phyloP scores from a whole-genome alignment of 2,888 invertebrate species.

The Campopleginae sp. region DNA sequence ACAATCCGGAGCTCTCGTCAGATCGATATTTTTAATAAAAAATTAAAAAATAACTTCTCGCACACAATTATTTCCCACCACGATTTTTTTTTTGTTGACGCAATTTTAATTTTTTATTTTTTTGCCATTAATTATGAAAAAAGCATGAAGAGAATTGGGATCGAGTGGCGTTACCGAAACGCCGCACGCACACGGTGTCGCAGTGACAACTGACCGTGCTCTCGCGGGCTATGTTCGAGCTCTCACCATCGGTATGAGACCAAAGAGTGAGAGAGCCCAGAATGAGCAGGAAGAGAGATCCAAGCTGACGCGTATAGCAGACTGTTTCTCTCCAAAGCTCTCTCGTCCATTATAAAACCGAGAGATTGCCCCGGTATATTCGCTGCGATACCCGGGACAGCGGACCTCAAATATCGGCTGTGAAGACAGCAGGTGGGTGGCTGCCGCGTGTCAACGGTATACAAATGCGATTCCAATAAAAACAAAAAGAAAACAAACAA shows the following conservation, averaged over 20 bases:
- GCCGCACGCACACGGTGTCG: conserved; percentile 74
- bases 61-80: background rate
- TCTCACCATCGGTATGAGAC: conserved; percentile 64
- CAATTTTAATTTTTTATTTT: background rate
- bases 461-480: conserved; percentile 13
- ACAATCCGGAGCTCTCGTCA: background rate
- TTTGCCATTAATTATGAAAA: background rate
- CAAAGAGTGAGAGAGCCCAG: conserved; percentile 59
- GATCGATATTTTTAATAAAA: no score
- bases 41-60: background rate
- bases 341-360: conserved; percentile 29
- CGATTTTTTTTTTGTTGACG: background rate
- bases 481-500: conserved; percentile 21
- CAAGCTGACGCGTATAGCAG: background rate
- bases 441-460: conserved; percentile 35
- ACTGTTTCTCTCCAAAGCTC: conserved; percentile 65
- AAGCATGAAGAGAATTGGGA: background rate
- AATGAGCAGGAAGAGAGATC: conserved; percentile 51
- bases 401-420: conserved; percentile 65
- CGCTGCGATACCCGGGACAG: conserved; percentile 33
- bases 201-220: conserved; percentile 78
- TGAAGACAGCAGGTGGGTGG: conserved; percentile 68
- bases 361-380: conserved; percentile 36
- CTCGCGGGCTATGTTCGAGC: conserved; percentile 39
- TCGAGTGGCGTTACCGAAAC: conserved; percentile 64